phyloP scores from a whole-genome alignment of 1,140 invertebrate species.

The Conus ventricosus region DNA sequence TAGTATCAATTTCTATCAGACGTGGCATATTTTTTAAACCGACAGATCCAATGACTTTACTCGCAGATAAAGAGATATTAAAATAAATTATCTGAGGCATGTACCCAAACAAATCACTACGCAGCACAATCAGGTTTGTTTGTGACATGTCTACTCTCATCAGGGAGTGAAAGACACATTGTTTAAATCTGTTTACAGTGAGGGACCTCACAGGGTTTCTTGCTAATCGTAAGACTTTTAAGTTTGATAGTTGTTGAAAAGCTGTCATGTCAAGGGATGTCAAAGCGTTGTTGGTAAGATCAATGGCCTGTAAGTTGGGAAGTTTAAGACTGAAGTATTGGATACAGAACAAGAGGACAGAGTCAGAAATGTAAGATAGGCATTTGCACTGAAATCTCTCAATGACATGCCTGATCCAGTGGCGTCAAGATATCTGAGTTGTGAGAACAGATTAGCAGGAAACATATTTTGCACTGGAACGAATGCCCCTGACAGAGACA shows the following conservation, averaged over 20 bases:
- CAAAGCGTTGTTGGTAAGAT: neutral
- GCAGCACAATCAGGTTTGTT: neutral
- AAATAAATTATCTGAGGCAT: neutral
- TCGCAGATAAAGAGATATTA: constrained; percentile 4
- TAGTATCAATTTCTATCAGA: constrained; percentile 28
- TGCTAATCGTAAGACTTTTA: neutral
- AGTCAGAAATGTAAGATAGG: too few species aligned
- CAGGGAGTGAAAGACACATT: neutral
- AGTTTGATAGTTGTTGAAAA: too few species aligned
- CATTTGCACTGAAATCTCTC: too few species aligned
- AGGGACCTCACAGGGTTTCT: too few species aligned
- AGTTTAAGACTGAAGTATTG: neutral
- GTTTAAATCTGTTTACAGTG: too few species aligned
- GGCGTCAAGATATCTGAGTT: too few species aligned
- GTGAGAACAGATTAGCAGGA: too few species aligned
- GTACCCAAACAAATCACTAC: neutral
- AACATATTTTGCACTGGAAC: too few species aligned
- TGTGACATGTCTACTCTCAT: neutral
- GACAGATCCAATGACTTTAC: constrained; percentile 11
- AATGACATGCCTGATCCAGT: too few species aligned
- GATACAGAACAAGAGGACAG: too few species aligned
- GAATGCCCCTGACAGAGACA: too few species aligned
- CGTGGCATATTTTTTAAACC: constrained; percentile 7
- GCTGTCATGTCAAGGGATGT: too few species aligned
- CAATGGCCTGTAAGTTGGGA: constrained; percentile 21